Base-by-base conservation (phyloP, 2,797 vertebrate species). In the Amblyopsis hoosieri region DNA sequence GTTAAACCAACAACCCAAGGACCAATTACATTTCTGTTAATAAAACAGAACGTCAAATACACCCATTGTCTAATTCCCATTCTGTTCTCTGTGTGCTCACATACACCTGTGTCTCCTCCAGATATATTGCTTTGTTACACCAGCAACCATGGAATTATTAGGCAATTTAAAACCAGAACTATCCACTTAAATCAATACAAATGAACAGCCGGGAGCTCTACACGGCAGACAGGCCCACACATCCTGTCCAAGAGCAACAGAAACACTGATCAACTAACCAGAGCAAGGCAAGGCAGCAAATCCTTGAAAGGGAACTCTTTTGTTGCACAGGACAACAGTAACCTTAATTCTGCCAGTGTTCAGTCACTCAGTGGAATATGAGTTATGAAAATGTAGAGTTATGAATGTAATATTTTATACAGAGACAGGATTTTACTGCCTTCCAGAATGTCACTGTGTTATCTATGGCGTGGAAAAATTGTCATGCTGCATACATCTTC, bases 1-100 rank as follows among this genome's bases (percentile, higher is more conserved):
- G 79, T 86, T 73, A 87, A 74, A 80, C 64, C 63, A 72, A 72
- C 62, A 79, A 45, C 33, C 75, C 60, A 76, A 6, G 69, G 45
- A 60, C 67, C 50, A 54, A 11, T 60, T 23, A 76, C 42, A 66
- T 12, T 54, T 48, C 61, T 72, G 12, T 66, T 69, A 29, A 78
- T 31, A 69, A 31, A 69, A 33, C 11, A 54, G 2, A 15, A 60
- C 45, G 12, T 55, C 42, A 29, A 57, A 66, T 15, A 53, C 54
- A 69, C 19, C 13, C 15, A 2, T 19, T 11, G 6, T 47, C 59
- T 10, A 29, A 0, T 45, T 12, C 13, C 29, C 0, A 62, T 56
- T 19, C 11, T 13, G 31, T 13, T 48, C 15, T 62, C 12, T 0
- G 42, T 31, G 46, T 57, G 54, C 3, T 61, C 0, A 63, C 53